These are phyloP conservation scores for Balearica regulorum DNA, from an alignment of 2,797 vertebrate species.

Conservation along the genomic window DNA sequence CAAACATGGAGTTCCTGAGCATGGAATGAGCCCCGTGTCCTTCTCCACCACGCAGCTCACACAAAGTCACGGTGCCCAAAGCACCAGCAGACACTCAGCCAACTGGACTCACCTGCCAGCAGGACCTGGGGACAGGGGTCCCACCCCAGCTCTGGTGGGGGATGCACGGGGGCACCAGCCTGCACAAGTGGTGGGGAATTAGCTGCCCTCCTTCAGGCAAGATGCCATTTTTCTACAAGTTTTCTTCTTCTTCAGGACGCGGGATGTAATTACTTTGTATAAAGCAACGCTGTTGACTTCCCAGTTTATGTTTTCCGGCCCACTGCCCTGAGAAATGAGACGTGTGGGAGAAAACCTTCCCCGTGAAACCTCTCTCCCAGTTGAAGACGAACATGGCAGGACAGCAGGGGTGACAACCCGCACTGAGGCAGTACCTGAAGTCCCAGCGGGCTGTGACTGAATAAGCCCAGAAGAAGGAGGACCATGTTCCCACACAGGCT, in stretches of 20 bases:
- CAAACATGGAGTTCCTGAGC: not conserved
- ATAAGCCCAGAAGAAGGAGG: not conserved
- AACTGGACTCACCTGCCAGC: not conserved
- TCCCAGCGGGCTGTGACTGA: not conserved
- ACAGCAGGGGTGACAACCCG: not conserved
- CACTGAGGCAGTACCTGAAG: not conserved
- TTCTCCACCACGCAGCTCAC: not conserved
- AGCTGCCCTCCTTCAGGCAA: not conserved
- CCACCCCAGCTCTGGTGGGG: not conserved
- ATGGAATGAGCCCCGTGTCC: accelerated
- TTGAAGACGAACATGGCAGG: not conserved
- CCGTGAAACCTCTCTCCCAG: not conserved
- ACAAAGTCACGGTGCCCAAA: not conserved
- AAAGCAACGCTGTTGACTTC: not conserved
- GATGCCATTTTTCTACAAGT: not conserved
- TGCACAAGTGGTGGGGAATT: not conserved
- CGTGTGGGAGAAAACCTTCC: not conserved
- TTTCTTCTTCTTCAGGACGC: not conserved
- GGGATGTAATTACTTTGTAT: not conserved
- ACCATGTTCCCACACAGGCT: accelerated
- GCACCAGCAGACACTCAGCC: not conserved
- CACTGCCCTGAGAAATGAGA: not conserved
- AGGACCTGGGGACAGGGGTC: not conserved
- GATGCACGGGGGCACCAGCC: not conserved
- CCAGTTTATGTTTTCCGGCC: not conserved